A percentile compares a stretch with the other conserved stretches of the same genome.
These are phyloP conservation scores for Drosophila mercatorum DNA, from an alignment of 2,888 invertebrate genomes.

Conservation along the genomic window DNA sequence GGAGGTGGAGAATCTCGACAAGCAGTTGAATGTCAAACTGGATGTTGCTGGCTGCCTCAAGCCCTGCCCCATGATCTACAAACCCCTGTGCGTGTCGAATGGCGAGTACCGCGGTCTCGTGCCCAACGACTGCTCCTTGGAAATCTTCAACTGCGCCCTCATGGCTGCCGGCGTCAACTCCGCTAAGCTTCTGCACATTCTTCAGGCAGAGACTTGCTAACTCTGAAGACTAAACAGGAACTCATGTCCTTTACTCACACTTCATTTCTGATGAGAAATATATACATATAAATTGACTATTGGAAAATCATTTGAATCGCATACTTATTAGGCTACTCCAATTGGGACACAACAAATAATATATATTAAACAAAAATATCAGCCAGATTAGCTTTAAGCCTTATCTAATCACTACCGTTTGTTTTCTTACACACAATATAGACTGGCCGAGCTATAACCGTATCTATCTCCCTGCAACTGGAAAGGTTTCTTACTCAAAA, in stretches of 20 bases:
- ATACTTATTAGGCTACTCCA: background rate
- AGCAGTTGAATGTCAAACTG: constrained; percentile 60
- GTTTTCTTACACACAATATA: background rate
- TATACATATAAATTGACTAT: background rate
- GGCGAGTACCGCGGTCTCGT: constrained; percentile 76
- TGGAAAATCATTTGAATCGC: background rate
- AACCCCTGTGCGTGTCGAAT: constrained; percentile 80
- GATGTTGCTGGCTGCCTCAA: constrained; percentile 62
- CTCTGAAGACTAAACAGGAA: too few relatives aligned
- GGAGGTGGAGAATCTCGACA: constrained; percentile 58
- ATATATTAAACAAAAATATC: background rate
- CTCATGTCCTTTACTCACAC: background rate
- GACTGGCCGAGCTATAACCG: background rate
- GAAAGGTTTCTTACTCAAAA: background rate
- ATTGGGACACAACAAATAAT: background rate
- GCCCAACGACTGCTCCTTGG: constrained; percentile 72
- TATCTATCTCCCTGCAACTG: background rate
- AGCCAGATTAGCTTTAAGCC: background rate
- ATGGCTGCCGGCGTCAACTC: constrained; percentile 36
- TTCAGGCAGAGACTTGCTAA: constrained; percentile 53
- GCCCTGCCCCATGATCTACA: constrained; percentile 78
- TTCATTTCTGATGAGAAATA: constrained; percentile 11
- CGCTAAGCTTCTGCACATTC: constrained; percentile 50
- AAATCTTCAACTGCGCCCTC: constrained; percentile 75
- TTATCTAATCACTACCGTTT: background rate